Evolutionary conservation across 1,140 invertebrate species (phyloP).

Genomic region (Megalonaias nervosa): DNA sequence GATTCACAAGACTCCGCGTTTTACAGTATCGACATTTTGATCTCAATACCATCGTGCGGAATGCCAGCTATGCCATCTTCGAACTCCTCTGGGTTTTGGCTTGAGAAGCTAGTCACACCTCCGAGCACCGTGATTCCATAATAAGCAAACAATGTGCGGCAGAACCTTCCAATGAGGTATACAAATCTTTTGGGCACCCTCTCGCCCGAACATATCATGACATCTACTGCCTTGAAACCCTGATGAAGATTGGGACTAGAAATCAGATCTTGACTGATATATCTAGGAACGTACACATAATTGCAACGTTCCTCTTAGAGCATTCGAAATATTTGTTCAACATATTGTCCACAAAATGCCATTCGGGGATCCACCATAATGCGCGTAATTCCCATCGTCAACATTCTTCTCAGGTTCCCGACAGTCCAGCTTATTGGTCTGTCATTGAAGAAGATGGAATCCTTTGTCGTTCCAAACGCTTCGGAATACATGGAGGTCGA

Average conservation of each 20-base stretch:
- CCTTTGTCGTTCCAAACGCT: slow-evolving; percentile 1
- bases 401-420: slow-evolving; percentile 35
- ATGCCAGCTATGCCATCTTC: slow-evolving; percentile 30
- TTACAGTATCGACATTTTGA: slow-evolving; percentile 13
- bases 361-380: slow-evolving; percentile 14
- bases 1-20: slow-evolving; percentile 21
- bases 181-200: background rate
- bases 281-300: slow-evolving; percentile 14
- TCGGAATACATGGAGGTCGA: slow-evolving; percentile 7
- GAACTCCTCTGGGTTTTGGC: background rate
- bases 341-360: slow-evolving; percentile 1
- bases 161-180: background rate
- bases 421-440: slow-evolving; percentile 32
- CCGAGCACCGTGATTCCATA: slow-evolving; percentile 26
- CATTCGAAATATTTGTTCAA: slow-evolving; percentile 10
- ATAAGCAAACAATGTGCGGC: background rate
- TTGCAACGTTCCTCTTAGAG: slow-evolving; percentile 24
- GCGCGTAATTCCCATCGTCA: slow-evolving; percentile 32
- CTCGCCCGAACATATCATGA: slow-evolving; percentile 10
- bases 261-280: slow-evolving; percentile 1
- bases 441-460: slow-evolving; percentile 14
- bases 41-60: slow-evolving; percentile 28
- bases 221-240: slow-evolving; percentile 10
- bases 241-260: background rate
- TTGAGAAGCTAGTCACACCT: background rate